Conservation (phyloP, 2,888 invertebrate species). For the Lasius platythorax region DNA sequence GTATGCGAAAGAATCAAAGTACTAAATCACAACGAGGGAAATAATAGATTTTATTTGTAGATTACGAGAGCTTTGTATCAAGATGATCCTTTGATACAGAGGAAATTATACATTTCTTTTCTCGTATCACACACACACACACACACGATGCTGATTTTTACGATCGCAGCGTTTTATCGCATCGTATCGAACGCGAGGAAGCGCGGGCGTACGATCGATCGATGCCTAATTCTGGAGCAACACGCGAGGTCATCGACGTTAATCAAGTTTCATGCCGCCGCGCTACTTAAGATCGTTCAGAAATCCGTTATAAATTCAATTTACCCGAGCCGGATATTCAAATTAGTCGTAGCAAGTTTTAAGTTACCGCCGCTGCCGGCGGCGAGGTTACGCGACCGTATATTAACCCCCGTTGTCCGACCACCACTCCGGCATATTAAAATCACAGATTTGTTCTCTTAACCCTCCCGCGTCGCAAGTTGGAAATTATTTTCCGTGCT, state of each 20-base stretch:
- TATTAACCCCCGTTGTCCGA: slow-evolving; percentile 54
- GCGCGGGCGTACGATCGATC: slow-evolving; percentile 37
- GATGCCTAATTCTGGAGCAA: slow-evolving; percentile 47
- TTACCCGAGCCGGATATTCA: slow-evolving; percentile 54
- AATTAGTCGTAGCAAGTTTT: slow-evolving; percentile 58
- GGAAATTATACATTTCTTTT: not conserved
- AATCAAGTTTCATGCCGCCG: slow-evolving; percentile 55
- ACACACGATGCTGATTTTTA: not conserved
- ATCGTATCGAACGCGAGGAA: slow-evolving; percentile 23
- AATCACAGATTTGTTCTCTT: slow-evolving; percentile 56
- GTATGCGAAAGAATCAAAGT: not conserved
- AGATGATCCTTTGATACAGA: not conserved
- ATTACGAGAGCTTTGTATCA: not conserved
- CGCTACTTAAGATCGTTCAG: slow-evolving; percentile 57
- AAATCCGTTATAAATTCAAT: slow-evolving; percentile 58
- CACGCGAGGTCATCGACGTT: slow-evolving; percentile 55
- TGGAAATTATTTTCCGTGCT: slow-evolving; percentile 44
- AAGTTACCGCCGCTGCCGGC: slow-evolving; percentile 49
- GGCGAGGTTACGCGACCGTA: slow-evolving; percentile 51
- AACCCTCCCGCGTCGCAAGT: slow-evolving; percentile 26
- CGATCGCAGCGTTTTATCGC: slow-evolving; percentile 5
- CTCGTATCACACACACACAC: not conserved
- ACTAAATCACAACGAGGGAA: not conserved
- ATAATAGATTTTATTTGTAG: not conserved
- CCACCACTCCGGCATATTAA: slow-evolving; percentile 52